Evolutionary conservation across 2,797 vertebrate genomes (phyloP), one percentile per base, ranked within the genome.

Genomic region (Sus cebifrons): DNA sequence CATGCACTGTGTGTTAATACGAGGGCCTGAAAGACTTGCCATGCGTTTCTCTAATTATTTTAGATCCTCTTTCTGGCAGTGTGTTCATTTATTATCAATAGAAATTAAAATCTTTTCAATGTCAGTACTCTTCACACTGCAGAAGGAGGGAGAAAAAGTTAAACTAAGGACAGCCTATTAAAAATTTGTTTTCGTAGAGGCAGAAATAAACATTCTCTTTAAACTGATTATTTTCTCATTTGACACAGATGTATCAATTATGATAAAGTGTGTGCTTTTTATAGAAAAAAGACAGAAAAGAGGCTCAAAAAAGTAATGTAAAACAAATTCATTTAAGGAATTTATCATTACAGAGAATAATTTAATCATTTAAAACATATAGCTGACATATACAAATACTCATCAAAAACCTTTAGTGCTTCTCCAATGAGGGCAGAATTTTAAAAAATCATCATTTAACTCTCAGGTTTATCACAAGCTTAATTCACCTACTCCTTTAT

Each of bases 81-180:
- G 70, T 44, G 12, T 68, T 86, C 56, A 93, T 92, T 96, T 94
- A 86, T 94, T 93, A 96, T 83, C 65, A 86, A n/a, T 5, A 96
- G 60, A 84, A 91, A 70, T 65, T 86, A 93, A 96, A 89, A 49
- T 77, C 20, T 77, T 94, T 81, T 84, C 92, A 93, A 73, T 89
- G 71, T 91, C 84, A 97, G 62, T 83, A 73, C 9, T 84, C 5
- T 64, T 91, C 75, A 91, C 4, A 81, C 36, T 79, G n/a, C 1
- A 86, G 21, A 96, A 82, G 13, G 16, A 96, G 25, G 10, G 13
- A 73, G 93, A 94, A 60, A 75, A 91, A 71, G 62, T 49, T 81
- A 81, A 82, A 23, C 1, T 21, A 6, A 91, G 58, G 21, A 49
- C 2, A 94, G 21, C 68, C 25, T 86, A 71, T 77, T 65, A 78